phyloP scores from a whole-genome alignment of 2,888 invertebrate genomes.

The Cheilosia vernalis region DNA sequence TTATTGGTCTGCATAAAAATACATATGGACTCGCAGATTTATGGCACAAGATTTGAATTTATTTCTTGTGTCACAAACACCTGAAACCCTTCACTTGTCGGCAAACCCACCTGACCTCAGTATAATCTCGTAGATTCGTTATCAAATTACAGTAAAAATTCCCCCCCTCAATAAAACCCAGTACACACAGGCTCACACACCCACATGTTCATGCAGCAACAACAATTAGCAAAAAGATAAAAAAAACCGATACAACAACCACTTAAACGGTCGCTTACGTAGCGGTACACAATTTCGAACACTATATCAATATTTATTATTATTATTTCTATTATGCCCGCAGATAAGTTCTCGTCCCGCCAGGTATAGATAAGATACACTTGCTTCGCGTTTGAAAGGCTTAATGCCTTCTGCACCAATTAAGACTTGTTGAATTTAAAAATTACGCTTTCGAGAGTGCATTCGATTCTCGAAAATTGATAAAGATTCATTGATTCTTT shows the following conservation, averaged over 20 bases:
- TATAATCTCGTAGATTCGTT: slow-evolving; percentile 35
- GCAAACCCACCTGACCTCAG: slow-evolving; percentile 30
- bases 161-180: slow-evolving; percentile 16
- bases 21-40: neutral
- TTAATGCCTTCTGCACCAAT: slow-evolving; percentile 34
- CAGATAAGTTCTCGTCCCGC: slow-evolving; percentile 28
- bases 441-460: neutral
- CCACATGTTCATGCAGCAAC: neutral
- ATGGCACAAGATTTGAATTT: neutral
- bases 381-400: slow-evolving; percentile 33
- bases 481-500: slow-evolving; percentile 25
- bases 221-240: slow-evolving; percentile 15
- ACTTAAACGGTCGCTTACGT: slow-evolving; percentile 19
- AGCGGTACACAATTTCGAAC: neutral
- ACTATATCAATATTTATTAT: slow-evolving; percentile 43
- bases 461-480: slow-evolving; percentile 7
- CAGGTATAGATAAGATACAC: slow-evolving; percentile 29
- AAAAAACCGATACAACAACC: neutral
- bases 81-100: neutral
- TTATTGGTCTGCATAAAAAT: neutral
- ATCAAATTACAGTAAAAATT: slow-evolving; percentile 43
- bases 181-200: neutral
- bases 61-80: neutral
- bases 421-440: slow-evolving; percentile 33
- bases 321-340: slow-evolving; percentile 22